Percentiles rank a stretch among this genome's conserved stretches.
Evolutionary conservation across 64 coral and sea anemone species (phyloP).

Genomic region (Stichodactyla helianthus): DNA sequence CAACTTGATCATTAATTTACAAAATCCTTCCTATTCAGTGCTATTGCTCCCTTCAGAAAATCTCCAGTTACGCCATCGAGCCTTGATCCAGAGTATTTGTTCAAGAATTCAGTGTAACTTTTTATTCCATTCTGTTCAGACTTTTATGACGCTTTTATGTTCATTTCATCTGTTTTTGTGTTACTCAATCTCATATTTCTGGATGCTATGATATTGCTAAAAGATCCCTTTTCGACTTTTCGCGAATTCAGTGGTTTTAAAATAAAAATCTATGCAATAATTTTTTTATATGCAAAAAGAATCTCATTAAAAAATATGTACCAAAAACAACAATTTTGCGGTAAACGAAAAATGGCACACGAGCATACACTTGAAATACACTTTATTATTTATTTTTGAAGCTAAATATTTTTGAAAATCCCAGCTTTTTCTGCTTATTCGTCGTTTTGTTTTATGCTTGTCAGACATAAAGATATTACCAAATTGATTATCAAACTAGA

Average conservation of each 20-base stretch:
- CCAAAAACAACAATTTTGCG: no score
- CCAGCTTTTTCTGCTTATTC: not conserved
- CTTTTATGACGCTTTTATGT: not conserved
- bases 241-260: no score
- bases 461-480: not conserved
- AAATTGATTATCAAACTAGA: not conserved
- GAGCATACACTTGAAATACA: no score
- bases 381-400: not conserved
- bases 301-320: no score
- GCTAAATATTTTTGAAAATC: not conserved
- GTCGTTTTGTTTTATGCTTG: not conserved
- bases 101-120: not conserved
- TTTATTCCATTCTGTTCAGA: not conserved
- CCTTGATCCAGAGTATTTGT: not conserved
- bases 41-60: not conserved
- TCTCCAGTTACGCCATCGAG: not conserved
- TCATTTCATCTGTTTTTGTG: not conserved
- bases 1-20: slow-evolving; percentile 11
- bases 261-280: no score
- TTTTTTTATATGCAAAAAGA: no score
- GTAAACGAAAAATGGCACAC: no score
- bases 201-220: no score
- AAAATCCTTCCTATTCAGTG: not conserved
- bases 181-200: not conserved
- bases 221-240: no score